phyloP scores from a whole-genome alignment of 2,888 invertebrate species.

The Nomada hirtipes region DNA sequence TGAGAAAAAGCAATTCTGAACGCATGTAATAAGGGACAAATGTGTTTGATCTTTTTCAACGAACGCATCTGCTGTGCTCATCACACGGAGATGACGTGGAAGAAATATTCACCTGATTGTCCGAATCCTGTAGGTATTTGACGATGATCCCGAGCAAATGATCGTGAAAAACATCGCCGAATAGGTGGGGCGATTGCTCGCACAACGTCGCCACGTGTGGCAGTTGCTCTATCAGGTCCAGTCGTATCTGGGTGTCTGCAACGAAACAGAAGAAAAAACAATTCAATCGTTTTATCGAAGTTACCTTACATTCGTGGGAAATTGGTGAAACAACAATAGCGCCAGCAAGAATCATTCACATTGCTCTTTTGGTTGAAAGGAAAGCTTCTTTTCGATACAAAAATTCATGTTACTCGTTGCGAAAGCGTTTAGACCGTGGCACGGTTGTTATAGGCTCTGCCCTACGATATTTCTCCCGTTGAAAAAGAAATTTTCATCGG shows the following conservation, averaged over 20 bases:
- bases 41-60: not conserved
- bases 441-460: no score
- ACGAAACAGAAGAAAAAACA: conserved; percentile 24
- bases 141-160: conserved; percentile 88
- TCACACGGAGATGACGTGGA: not conserved
- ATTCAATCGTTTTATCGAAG: not conserved
- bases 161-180: conserved; percentile 85
- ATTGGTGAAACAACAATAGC: no score
- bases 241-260: conserved; percentile 87
- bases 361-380: no score
- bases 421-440: no score
- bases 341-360: not conserved
- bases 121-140: conserved; percentile 86
- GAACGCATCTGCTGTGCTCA: no score
- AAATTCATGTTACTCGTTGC: no score
- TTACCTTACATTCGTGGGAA: not conserved
- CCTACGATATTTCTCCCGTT: no score
- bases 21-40: no score
- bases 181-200: conserved; percentile 85
- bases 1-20: not conserved
- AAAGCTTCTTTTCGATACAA: no score
- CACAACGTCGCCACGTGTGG: conserved; percentile 88
- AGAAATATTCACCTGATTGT: conserved; percentile 85
- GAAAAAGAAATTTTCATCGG: conserved; percentile 19
- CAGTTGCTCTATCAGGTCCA: conserved; percentile 88